Base-by-base conservation (phyloP, 2,113 vertebrate species). In the Ceuthmochares aereus region DNA sequence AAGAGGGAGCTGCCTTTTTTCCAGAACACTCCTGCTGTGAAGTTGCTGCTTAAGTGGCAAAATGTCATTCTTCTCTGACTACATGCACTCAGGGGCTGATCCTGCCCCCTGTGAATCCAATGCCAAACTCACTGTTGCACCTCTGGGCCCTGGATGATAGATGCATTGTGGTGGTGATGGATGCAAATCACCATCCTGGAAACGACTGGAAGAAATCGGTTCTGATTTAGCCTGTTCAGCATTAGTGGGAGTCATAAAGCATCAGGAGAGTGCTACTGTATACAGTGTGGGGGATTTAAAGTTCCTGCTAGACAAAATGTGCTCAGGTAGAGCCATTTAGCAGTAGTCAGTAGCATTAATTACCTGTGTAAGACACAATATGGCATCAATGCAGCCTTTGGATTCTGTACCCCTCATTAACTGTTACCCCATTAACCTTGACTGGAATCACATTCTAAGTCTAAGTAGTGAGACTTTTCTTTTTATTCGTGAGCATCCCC, bases 341-440 rank as follows among this genome's bases (percentile, higher is more conserved):
- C 93, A 91, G 72, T 96, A 96, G 92, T 93, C 94, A 94, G 93
- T 85, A 94, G 95, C 96, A 98, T 98, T 98, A 98, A 98, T 98
- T 98, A 98, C 97, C 94, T 96, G 92, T 97, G 89, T 87, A 95
- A 97, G 97, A 96, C 95, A 97, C 96, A 98, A 96, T 97, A 97
- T 91, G 95, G 97, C 95, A 97, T 98, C 97, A 95, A 87, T 18
- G 94, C 95, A 96, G 96, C 78, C 97, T 97, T 98, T 97, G 97
- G 97, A 98, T 98, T 98, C 97, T 97, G 97, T 97, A 96, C 94
- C 96, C 97, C 97, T 98, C 98, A 98, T 98, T 98, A 98, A 97
- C 97, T 20, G 56, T 97, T 98, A 97, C 97, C 93, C 97, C 97
- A 98, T 98, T 98, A 98, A 98, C 98, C 98, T 98, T 98, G 98